Base-by-base conservation (phyloP, 2,888 invertebrate genomes). In the Torymus tubicola region DNA sequence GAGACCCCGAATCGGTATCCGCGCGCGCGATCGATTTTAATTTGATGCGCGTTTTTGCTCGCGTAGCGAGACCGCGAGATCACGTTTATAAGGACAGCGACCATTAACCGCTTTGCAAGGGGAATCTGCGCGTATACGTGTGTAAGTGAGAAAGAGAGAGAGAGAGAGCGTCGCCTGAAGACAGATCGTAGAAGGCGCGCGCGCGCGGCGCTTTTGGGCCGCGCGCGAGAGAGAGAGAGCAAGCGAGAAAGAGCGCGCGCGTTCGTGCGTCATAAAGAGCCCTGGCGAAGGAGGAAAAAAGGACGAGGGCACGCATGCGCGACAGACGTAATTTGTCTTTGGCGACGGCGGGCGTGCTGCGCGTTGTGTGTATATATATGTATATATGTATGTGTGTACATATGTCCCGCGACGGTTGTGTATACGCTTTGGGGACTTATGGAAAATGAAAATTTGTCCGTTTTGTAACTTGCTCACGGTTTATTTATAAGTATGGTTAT, bases 21-120 rank as follows among this genome's bases (percentile, higher is more conserved):
- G 58, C 52, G 18, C 52, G 18, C 67, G 64, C 31, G 57, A 55
- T 53, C 50, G 68, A 69, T 78, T 74, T 81, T 74, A 77, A 82
- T 80, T 73, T 57, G 72, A 82, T 77, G 82, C 82, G 74, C 65
- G 76, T 80, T 82, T 82, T 82, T 82, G 63, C 64, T 64, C 2
- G 50, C 55, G 73, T 52, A 14, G 50, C 58, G 16, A 57, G n/a
- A 18, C 24, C 80, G 65, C 70, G 21, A 65, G 72, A 71, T 65
- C 65, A 16, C 71, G 73, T 82, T 77, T 80, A 80, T 77, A 82
- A 82, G 82, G 82, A 67, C 76, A 52, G 75, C 78, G 55, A 64
- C 82, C 78, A 74, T 81, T 78, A 77, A 73, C 63, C 16, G 60
- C 70, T 60, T 57, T 57, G 63, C 65, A 50, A 14, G 11, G 61